These are phyloP conservation scores for Catocala fraxini DNA, from an alignment of 2,888 invertebrate genomes.

Conservation along the genomic window DNA sequence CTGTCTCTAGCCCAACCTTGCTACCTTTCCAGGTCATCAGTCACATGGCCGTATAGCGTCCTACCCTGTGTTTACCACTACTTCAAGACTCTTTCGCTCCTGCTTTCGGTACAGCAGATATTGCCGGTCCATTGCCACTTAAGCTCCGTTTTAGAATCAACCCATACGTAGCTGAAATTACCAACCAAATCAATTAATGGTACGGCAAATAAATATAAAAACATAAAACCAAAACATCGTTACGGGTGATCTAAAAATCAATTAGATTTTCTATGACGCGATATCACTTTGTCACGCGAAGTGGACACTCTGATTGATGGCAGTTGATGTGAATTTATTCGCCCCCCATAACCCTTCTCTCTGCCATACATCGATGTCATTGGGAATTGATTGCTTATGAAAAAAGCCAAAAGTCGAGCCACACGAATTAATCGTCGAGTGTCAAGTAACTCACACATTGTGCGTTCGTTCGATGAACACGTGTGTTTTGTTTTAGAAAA, in stretches of 20 bases:
- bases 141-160: too few relatives aligned
- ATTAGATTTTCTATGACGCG: constrained; percentile 70
- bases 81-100: too few relatives aligned
- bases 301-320: constrained; percentile 74
- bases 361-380: constrained; percentile 64
- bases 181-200: not conserved
- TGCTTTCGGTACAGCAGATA: too few relatives aligned
- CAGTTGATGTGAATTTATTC: constrained; percentile 69
- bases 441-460: constrained; percentile 19
- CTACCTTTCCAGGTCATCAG: too few relatives aligned
- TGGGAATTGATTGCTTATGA: constrained; percentile 74
- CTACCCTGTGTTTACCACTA: too few relatives aligned
- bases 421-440: constrained; percentile 36
- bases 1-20: too few relatives aligned
- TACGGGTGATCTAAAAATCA: constrained; percentile 65
- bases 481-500: not conserved
- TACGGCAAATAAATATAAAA: constrained; percentile 1
- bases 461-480: constrained; percentile 1
- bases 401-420: constrained; percentile 54
- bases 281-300: constrained; percentile 66
- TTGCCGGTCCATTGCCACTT: too few relatives aligned
- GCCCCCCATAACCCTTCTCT: constrained; percentile 62
- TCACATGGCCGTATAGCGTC: too few relatives aligned
- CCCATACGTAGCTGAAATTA: too few relatives aligned
- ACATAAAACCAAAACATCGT: constrained; percentile 8